Conservation (phyloP, 2,888 invertebrate species). For the Apamea crenata region DNA sequence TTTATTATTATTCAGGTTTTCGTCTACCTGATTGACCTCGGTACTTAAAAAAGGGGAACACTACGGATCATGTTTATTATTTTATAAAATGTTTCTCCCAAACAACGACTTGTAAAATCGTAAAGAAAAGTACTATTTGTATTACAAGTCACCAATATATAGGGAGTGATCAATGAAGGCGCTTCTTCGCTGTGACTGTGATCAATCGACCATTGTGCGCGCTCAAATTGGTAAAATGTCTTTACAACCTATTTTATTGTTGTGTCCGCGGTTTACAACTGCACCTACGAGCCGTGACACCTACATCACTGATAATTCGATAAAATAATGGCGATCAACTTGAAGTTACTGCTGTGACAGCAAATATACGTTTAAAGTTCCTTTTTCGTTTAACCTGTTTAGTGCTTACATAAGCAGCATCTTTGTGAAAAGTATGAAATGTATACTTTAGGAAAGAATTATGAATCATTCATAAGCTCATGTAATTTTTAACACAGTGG, state of each 20-base stretch:
- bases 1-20: slow-evolving; percentile 75
- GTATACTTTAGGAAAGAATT: background rate
- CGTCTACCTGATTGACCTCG: slow-evolving; percentile 46
- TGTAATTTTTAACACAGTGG: background rate
- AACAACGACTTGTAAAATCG: background rate
- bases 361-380: slow-evolving; percentile 48
- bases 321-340: slow-evolving; percentile 63
- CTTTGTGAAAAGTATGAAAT: background rate
- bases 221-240: slow-evolving; percentile 73
- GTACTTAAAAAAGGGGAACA: slow-evolving; percentile 10
- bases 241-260: slow-evolving; percentile 70
- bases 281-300: slow-evolving; percentile 62
- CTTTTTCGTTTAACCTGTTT: slow-evolving; percentile 50
- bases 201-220: slow-evolving; percentile 75
- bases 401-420: background rate
- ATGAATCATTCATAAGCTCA: background rate
- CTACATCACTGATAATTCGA: slow-evolving; percentile 70
- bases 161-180: slow-evolving; percentile 63
- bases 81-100: slow-evolving; percentile 6
- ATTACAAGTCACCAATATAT: slow-evolving; percentile 51
- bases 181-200: slow-evolving; percentile 69
- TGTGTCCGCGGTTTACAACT: slow-evolving; percentile 60
- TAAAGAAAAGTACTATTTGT: slow-evolving; percentile 46
- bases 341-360: slow-evolving; percentile 58
- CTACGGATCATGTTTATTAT: slow-evolving; percentile 9